Evolutionary conservation across 2,888 invertebrate genomes (phyloP), one percentile per base, ranked within the genome.

Genomic region (Proisotoma minuta): DNA sequence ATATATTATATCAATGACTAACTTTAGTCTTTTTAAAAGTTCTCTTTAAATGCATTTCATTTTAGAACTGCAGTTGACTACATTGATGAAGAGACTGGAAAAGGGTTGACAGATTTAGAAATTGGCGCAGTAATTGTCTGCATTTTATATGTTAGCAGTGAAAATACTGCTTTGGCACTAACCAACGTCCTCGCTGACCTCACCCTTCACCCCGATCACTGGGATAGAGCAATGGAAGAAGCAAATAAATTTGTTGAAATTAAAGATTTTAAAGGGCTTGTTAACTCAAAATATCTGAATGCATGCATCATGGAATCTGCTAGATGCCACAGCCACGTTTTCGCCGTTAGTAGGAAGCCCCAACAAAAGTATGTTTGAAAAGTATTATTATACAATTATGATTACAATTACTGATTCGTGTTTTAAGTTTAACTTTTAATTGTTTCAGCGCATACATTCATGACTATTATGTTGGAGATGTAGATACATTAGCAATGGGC

Each of bases 11-110:
- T n/a, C n/a, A n/a, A n/a, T n/a, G n/a, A n/a, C n/a, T n/a, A n/a
- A n/a, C n/a, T n/a, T n/a, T n/a, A n/a, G n/a, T n/a, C n/a, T n/a
- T n/a, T n/a, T n/a, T n/a, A n/a, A n/a, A n/a, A n/a, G n/a, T n/a
- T n/a, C n/a, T n/a, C n/a, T n/a, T n/a, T n/a, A n/a, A n/a, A n/a
- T n/a, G n/a, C n/a, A n/a, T n/a, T n/a, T n/a, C n/a, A n/a, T n/a
- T n/a, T n/a, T n/a, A 3, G 59, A 39, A 23, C 59, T 8, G 49
- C 59, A 8, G 59, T 59, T 2, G 51, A 59, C 39, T 48, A 50
- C 40, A 26, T 56, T 20, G 49, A 49, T 24, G 57, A 47, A 26
- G 48, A 10, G 3, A 57, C 28, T 15, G 57, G 57, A 10, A 24
- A 5, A 20, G 18, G 18, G 10, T n/a, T 43, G 10, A 43, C 10